Evolutionary conservation across 1,140 invertebrate genomes (phyloP), one percentile per base, ranked within the genome.

Genomic region (Macrotrachela quadricornifera): DNA sequence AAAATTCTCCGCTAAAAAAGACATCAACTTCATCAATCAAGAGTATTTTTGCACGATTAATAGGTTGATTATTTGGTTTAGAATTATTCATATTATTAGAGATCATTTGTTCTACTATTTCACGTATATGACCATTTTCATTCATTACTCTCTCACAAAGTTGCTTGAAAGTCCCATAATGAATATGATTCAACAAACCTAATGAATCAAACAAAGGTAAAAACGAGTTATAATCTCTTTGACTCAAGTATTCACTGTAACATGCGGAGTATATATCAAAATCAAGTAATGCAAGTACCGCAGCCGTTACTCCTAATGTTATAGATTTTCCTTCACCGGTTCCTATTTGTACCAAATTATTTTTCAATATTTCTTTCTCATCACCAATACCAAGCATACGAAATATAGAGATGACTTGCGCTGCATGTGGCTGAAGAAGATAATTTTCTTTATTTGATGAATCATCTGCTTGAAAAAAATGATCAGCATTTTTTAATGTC

Each of bases 251-350:
- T 30, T 49, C 17, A 38, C 48, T 49, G 13, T 38, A 49, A 41
- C 48, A 49, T 17, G n/a, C 48, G 18, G 30, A 49, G 11, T 1
- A 38, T 1, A 49, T 30, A 18, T 49, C 36, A 18, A 14, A 49
- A 12, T 30, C 48, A 16, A 38, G 1, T 12, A 49, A 11, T 2
- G 48, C n/a, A 6, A 49, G 37, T 14, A 49, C 10, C 1, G 14
- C 12, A 6, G 48, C 37, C 3, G 36, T 38, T 10, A 49, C 17
- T 21, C 21, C 21, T 41, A 49, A 16, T 9, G 13, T 49, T 2
- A 49, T 18, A 8, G 48, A 49, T 38, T 49, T 49, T 1, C 48
- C 48, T 41, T 49, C 48, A 15, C 48, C 48, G 38, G 48, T 49
- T 16, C 48, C 36, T 37, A 49, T 14, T 49, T 49, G 37, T 2